phyloP scores from a whole-genome alignment of 2,113 vertebrate species.

The Nematolebias whitei region DNA sequence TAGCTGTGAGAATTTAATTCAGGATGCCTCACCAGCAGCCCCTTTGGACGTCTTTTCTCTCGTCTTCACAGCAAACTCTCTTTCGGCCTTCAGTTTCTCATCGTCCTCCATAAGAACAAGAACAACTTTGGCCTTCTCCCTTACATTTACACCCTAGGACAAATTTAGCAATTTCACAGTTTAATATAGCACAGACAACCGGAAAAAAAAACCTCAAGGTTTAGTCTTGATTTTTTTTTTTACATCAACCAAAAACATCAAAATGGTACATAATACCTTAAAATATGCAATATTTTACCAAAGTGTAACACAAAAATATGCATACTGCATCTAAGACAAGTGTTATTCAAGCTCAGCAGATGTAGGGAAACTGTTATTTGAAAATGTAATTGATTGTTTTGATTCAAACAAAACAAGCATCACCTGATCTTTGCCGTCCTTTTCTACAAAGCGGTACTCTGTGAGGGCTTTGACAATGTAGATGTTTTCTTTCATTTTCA shows the following conservation, averaged over 20 bases:
- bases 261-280: neutral
- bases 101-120: constrained; percentile 88
- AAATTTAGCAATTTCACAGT: constrained; percentile 9
- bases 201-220: neutral
- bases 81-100: constrained; percentile 87
- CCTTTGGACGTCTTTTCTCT: constrained; percentile 89
- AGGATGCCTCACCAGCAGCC: constrained; percentile 74
- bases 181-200: neutral
- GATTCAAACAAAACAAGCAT: neutral
- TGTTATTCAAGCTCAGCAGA: neutral
- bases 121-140: constrained; percentile 91
- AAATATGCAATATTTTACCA: neutral
- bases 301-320: neutral
- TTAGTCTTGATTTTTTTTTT: too few relatives aligned
- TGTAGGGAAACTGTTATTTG: neutral
- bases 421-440: constrained; percentile 92
- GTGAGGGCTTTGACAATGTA: constrained; percentile 89
- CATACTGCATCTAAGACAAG: neutral
- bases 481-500: constrained; percentile 89
- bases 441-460: constrained; percentile 89
- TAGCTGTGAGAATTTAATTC: neutral
- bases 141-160: constrained; percentile 84
- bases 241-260: neutral
- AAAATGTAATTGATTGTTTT: neutral
- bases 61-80: constrained; percentile 87